These are phyloP conservation scores for Acropternis orthonyx DNA, from an alignment of 2,797 vertebrate genomes.

Conservation along the genomic window DNA sequence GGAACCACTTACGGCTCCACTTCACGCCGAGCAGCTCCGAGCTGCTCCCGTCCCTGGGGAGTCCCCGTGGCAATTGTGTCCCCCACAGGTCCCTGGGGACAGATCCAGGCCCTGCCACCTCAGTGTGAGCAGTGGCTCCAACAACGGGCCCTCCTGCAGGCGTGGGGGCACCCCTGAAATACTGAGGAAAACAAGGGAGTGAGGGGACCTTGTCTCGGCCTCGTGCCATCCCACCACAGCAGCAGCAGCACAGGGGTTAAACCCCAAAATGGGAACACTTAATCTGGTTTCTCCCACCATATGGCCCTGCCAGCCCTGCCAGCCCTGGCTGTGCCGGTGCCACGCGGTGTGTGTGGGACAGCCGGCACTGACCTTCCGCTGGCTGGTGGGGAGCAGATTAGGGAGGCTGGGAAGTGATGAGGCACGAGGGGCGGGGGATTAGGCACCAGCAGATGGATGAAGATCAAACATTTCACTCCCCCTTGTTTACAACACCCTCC, in stretches of 20 bases:
- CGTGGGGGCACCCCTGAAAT: fast-evolving
- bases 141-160: fast-evolving
- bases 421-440: neutral
- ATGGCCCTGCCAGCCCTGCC: neutral
- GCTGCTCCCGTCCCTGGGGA: neutral
- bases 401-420: neutral
- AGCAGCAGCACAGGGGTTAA: neutral
- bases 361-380: neutral
- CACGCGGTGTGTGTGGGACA: fast-evolving
- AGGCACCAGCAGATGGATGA: neutral
- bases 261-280: fast-evolving
- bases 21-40: neutral
- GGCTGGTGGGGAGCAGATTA: neutral
- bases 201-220: neutral
- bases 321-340: fast-evolving
- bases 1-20: conserved; percentile 54
- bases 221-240: fast-evolving
- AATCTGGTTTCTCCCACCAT: neutral
- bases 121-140: fast-evolving
- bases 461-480: neutral
- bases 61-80: neutral
- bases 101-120: neutral
- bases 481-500: neutral
- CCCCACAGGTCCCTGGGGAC: neutral
- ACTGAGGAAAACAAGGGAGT: fast-evolving